Evolutionary conservation across 2,888 invertebrate species (phyloP), one percentile per base, ranked within the genome.

Genomic region (Aromia moschata): DNA sequence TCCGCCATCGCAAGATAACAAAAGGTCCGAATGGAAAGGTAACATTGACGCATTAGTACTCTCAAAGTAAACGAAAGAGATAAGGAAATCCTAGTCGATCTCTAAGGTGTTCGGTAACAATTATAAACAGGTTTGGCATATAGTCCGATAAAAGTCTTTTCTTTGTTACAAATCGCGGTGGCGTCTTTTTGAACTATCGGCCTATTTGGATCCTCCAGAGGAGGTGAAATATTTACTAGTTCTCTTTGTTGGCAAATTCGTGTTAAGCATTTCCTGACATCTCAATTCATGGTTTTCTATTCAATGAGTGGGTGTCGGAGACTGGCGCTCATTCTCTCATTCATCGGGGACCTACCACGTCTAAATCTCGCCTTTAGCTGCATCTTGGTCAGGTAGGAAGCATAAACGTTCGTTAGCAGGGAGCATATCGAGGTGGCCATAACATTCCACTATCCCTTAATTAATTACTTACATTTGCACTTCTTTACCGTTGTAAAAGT

Each of bases 191-290:
- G 66, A 68, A 64, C 61, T 65, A 58, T 60, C 64, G 62, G 67
- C 56, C 55, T 56, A 65, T 65, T 62, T 61, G 58, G 58, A 61
- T 62, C 58, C 68, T 63, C 66, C 64, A 60, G 56, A 63, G 70
- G 65, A 72, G 73, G 74, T 73, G 75, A 75, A 77, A 75, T 76
- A 75, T 76, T 76, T 77, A 76, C 76, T 72, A 74, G 72, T 60
- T 57, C 65, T 73, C 67, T 70, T 77, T 77, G 77, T 77, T 71
- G 68, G 58, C 68, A 67, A 73, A 71, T 72, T 70, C 70, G 70
- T 71, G 72, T 72, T 74, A 70, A 67, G 68, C 70, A 75, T 77
- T 75, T 74, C 72, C 75, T 77, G 77, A 77, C 78, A 71, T 74
- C 76, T 77, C 77, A 77, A 77, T 77, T 77, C 75, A 74, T 64